Evolutionary conservation across 2,797 vertebrate species (phyloP), one percentile per base, ranked within the genome.

Genomic region (Lacerta agilis): DNA sequence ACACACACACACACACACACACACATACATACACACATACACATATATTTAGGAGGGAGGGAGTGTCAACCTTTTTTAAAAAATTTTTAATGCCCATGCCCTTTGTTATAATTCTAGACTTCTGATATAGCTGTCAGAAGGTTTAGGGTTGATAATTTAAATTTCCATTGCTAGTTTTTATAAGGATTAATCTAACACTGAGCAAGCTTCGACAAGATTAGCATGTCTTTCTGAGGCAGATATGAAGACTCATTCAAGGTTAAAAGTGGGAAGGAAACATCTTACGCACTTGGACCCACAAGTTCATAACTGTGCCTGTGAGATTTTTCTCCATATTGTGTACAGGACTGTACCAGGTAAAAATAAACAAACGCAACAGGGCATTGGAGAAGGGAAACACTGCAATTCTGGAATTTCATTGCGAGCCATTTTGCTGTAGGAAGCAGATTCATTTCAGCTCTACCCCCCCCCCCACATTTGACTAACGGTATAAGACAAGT

Each of bases 131-230:
- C 69, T 87, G 69, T 64, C 69, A 75, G 36, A 45, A 81, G 67
- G 69, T 87, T 87, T 82, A 81, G 55, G 69, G 27, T 64, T 61
- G 79, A 87, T 81, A 66, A 87, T 81, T 81, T 81, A 61, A 86
- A 87, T 64, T 43, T 55, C 69, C 49, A 75, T 82, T 87, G 49
- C 75, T 75, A 17, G 49, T 38, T 87, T 55, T 43, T 73, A 43
- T 61, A 61, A 75, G 79, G 69, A 81, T 87, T 75, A 73, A 23
- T 45, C 41, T 73, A 81, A 73, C 72, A 17, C 49, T 64, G 27
- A 75, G 7, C 15, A 38, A 75, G 79, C 79, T 75, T 66, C 64
- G 25, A 3, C 69, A 87, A 82, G 79, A 73, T 87, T 80, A 81
- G 43, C 27, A 36, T 33, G 49, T 17, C 86, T 81, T 87, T 8